Base-by-base conservation (phyloP, 2,888 invertebrate genomes). In the Nomada ruficornis region DNA sequence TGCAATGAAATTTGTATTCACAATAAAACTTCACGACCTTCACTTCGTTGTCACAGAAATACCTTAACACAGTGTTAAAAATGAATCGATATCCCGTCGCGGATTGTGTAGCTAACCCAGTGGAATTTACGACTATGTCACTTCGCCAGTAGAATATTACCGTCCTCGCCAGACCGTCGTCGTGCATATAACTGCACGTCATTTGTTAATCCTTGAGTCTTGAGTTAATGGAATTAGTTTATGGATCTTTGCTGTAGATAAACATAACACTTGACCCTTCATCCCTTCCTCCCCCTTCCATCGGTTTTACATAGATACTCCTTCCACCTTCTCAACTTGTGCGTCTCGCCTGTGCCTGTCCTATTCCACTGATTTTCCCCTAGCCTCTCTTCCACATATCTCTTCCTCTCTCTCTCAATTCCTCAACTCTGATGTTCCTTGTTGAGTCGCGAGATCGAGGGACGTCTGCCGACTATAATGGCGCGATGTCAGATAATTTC, bases 181-280 rank as follows among this genome's bases (percentile, higher is more conserved):
- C 57, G 13, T 74, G 52, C 71, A 73, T 76, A 69, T 70, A 72
- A 73, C 57, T 79, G 73, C 77, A 54, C 85, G 80, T 84, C 83
- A 80, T 85, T 85, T 87, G 80, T 87, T 89, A 88, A 88, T 88
- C 84, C 79, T 60, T 80, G 80, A 87, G 36, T 81, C 84, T 83
- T 75, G 78, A 88, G 87, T 83, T 89, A 89, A 89, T 89, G 86
- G 87, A 89, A 89, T 89, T 89, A 88, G 87, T 89, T 89, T 87
- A 89, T 85, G 87, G 86, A 83, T 85, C 84, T 74, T 74, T 47
- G 60, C 77, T 73, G 73, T 70, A 79, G 88, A 89, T 89, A 89
- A 87, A 82, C 80, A 72, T 76, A 79, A 82, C 74, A 63, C 76
- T 73, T 59, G 62, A 63, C 65, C 84, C 69, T 64, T 29, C 52